Base-by-base conservation (phyloP, 2,797 vertebrate species). In the Sebastiscus tertius region DNA sequence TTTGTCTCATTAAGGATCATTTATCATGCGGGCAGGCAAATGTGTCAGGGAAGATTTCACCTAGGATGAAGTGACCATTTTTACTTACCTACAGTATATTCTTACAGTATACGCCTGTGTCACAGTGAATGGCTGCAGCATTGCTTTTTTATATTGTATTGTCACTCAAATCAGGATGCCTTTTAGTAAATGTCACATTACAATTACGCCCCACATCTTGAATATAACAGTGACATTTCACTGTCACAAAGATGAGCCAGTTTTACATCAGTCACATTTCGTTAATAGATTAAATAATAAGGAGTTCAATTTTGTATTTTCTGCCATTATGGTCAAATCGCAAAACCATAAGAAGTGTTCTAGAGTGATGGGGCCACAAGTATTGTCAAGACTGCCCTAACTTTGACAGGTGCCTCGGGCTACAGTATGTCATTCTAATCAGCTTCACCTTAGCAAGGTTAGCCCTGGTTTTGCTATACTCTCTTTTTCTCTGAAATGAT, bases 361-460 rank as follows among this genome's bases (percentile, higher is more conserved):
- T 62, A 29, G 27, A 75, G 46, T 26, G 62, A 85, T 11, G 46
- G 54, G 33, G 54, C 26, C 61, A 58, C 27, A 66, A 39, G 54
- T 79, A 56, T 63, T 71, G 77, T 56, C 42, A 58, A 77, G 71
- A 79, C 80, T 65, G 24, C n/a, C 42, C 18, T 80, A 69, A 77
- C 49, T 70, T 59, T 81, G 83, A 83, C 73, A 74, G 58, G 18
- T 27, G 85, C 87, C 84, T 56, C 49, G 10, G 85, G 90, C 80
- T 33, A 54, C 49, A 54, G 49, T 54, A n/a, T 80, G 75, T 71
- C 71, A 68, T 83, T 88, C 68, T 76, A 84, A 88, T 86, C 79
- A 85, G 75, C 80, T 74, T 83, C 82, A 78, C 80, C 70, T 85
- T 54, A 52, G 69, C 67, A 67, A 80, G 52, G 87, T 67, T 58